Evolutionary conservation across 2,113 vertebrate genomes (phyloP), one percentile per base, ranked within the genome.

Genomic region (Polypterus bichir): DNA sequence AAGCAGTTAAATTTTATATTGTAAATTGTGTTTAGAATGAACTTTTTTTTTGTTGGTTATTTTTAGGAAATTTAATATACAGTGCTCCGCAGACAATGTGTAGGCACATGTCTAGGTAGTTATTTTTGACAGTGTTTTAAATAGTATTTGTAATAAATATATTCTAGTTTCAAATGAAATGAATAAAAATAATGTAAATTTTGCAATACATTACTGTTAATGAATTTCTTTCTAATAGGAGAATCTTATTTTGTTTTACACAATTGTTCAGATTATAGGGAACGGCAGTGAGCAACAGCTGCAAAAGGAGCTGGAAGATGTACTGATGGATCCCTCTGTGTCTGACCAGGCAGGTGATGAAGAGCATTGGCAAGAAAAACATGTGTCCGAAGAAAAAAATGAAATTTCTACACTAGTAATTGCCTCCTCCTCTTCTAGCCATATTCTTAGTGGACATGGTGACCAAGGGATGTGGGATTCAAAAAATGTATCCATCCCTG

Each of bases 231-330:
- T 27, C 27, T 27, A 27, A 27, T 27, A 27, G 27, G 2, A 27
- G 27, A 27, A 27, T 27, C 27, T 27, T 27, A 27, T 27, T 27
- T n/a, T 53, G 51, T 48, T 59, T 27, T 27, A 27, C 27, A 27
- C 2, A 27, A 27, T 27, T 55, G 11, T 64, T 51, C 70, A 98
- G 94, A 99, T 98, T 66, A 88, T 96, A 77, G 95, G 96, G 61
- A 97, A 98, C 89, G 96, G 96, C 71, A 99, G 94, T 64, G 94
- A 99, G 64, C 94, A 97, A 84, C 90, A 98, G 80, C 87, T 99
- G 61, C 92, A 88, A 76, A 88, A 86, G 69, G 94, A 99, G 68
- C 83, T 99, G 45, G 96, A 94, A 62, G 96, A 98, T 74, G 89
- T 99, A 68, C 87, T 99, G 74, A 98, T 97, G 94, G 96, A 99